Conservation (phyloP, 2,113 vertebrate species). For the Chrysemys picta region DNA sequence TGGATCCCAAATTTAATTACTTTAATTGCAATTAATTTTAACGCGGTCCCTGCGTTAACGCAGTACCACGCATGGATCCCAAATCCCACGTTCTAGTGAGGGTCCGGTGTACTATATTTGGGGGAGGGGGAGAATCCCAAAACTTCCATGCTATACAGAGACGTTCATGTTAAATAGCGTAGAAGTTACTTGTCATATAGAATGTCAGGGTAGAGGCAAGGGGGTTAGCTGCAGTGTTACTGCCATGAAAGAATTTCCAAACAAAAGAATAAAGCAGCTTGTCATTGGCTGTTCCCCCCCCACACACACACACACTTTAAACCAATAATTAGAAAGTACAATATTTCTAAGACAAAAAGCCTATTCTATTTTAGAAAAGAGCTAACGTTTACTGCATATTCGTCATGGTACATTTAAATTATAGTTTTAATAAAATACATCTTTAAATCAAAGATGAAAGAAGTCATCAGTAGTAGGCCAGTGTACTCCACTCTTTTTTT, state of each 20-base stretch:
- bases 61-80: no score
- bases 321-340: slow-evolving; percentile 77
- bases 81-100: no score
- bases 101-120: neutral
- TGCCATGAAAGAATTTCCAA: slow-evolving; percentile 62
- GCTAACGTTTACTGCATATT: slow-evolving; percentile 82
- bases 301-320: slow-evolving; percentile 30
- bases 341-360: slow-evolving; percentile 79
- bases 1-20: no score
- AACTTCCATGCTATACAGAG: slow-evolving; percentile 60
- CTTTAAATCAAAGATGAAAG: slow-evolving; percentile 85
- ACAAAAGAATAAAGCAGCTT: slow-evolving; percentile 69
- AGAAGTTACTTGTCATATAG: slow-evolving; percentile 46
- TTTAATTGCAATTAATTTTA: no score
- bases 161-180: slow-evolving; percentile 67
- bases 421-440: slow-evolving; percentile 88
- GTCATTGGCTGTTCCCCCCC: slow-evolving; percentile 51
- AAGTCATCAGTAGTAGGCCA: slow-evolving; percentile 88
- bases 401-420: slow-evolving; percentile 86
- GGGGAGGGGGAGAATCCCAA: slow-evolving; percentile 13
- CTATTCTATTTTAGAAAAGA: slow-evolving; percentile 83
- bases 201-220: slow-evolving; percentile 30
- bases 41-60: no score
- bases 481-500: slow-evolving; percentile 75
- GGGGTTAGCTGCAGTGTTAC: slow-evolving; percentile 40